Base-by-base conservation (phyloP, 2,113 vertebrate species). In the Hippocampus mohnikei region DNA sequence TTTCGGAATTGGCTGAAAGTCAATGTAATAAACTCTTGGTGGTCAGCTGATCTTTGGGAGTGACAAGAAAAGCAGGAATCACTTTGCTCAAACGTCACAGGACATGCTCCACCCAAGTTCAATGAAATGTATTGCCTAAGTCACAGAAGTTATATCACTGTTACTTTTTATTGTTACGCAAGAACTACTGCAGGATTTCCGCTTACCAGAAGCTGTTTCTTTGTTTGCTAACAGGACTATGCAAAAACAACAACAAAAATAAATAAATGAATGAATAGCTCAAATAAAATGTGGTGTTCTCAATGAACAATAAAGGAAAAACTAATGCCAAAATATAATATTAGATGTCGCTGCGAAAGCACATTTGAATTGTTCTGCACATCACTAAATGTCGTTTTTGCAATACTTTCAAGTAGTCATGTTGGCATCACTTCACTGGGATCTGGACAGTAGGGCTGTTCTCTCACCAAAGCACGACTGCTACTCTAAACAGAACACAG, bases 1-100 rank as follows among this genome's bases (percentile, higher is more conserved):
- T 69, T 82, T 60, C 33, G 73, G 64, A 78, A 60, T 64, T 63
- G 66, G 73, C 33, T 59, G 60, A 53, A 67, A 56, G 61, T 82
- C 50, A 27, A 27, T 69, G 61, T 40, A 60, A 56, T 58, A 27
- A 16, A 50, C 25, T 62, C 66, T 58, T n/a, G 63, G 66, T 60
- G 61, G 3, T 25, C 16, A 25, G 74, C 9, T 44, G 67, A 23
- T 16, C 42, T 8, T 42, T 5, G 15, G 10, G 42, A n/a, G 8
- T 68, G 33, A 33, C 12, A 56, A 48, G 70, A n/a, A 62, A 18
- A 27, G 23, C 41, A 73, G 11, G 21, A 67, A 50, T 61, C 33
- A 25, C 25, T 27, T 66, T 13, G 60, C 3, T 62, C n/a, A 77
- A 46, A 29, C 18, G 3, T 48, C 15, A 29, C 20, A n/a, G 40